Evolutionary conservation across 1,140 invertebrate species (phyloP).

Genomic region (Anthonomus grandis): DNA sequence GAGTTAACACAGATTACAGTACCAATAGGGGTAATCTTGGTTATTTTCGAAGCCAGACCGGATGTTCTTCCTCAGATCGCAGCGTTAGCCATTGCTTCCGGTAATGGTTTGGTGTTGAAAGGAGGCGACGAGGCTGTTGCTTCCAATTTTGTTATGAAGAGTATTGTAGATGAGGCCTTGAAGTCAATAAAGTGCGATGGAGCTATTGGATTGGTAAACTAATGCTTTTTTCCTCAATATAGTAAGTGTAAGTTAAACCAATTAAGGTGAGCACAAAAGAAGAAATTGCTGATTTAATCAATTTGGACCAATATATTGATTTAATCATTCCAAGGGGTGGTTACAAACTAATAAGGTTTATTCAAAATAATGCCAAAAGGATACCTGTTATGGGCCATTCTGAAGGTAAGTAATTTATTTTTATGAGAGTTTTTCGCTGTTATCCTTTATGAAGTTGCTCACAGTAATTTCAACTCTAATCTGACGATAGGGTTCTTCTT

Average conservation of each 20-base stretch:
- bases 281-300: slow-evolving; percentile 89
- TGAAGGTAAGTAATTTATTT: slow-evolving; percentile 69
- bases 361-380: slow-evolving; percentile 86
- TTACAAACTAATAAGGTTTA: slow-evolving; percentile 84
- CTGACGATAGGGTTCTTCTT: background rate
- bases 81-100: slow-evolving; percentile 94
- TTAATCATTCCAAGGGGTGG: slow-evolving; percentile 96
- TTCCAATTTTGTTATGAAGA: slow-evolving; percentile 89
- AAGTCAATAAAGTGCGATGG: slow-evolving; percentile 58
- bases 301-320: slow-evolving; percentile 93
- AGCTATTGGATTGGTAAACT: slow-evolving; percentile 52
- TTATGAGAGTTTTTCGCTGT: background rate
- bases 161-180: slow-evolving; percentile 89
- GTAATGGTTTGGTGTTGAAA: slow-evolving; percentile 93
- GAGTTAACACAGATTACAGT: slow-evolving; percentile 91
- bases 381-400: slow-evolving; percentile 98
- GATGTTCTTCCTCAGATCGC: slow-evolving; percentile 98
- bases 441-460: background rate
- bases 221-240: too few relatives aligned
- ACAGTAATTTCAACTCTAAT: background rate
- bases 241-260: background rate
- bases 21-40: slow-evolving; percentile 94
- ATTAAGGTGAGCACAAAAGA: slow-evolving; percentile 64
- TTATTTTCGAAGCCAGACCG: slow-evolving; percentile 98
- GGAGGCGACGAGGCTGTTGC: slow-evolving; percentile 93